Evolutionary conservation across 2,888 invertebrate species (phyloP).

Genomic region (Polyommatus iphigenia): DNA sequence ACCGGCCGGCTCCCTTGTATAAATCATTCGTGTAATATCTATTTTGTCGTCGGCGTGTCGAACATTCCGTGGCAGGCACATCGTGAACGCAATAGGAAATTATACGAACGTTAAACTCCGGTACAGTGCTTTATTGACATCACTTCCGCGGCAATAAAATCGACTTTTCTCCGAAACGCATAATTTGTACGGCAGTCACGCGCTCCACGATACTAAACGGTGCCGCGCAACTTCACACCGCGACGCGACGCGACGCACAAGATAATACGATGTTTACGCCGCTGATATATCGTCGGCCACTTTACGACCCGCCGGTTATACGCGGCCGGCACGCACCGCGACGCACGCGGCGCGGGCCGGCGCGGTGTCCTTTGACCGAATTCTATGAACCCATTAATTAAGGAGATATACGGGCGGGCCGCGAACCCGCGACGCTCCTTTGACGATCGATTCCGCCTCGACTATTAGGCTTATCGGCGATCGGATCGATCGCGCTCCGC

Average conservation of each 20-base stretch:
- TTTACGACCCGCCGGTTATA: conserved; percentile 76
- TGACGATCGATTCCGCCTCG: conserved; percentile 78
- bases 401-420: conserved; percentile 73
- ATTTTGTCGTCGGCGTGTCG: conserved; percentile 48
- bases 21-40: conserved; percentile 27
- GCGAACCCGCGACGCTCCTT: conserved; percentile 61
- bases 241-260: conserved; percentile 44
- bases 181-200: conserved; percentile 79
- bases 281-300: conserved; percentile 72
- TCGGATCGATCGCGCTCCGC: conserved; percentile 75
- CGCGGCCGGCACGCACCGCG: conserved; percentile 42
- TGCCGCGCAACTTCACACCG: conserved; percentile 77
- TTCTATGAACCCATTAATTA: conserved; percentile 65
- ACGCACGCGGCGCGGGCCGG: not conserved
- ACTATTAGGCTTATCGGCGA: conserved; percentile 73
- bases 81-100: conserved; percentile 68
- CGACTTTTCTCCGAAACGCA: conserved; percentile 76
- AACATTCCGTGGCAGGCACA: conserved; percentile 55
- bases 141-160: conserved; percentile 78
- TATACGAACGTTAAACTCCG: conserved; percentile 74
- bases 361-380: conserved; percentile 9
- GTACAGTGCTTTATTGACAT: conserved; percentile 77
- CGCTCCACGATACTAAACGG: conserved; percentile 78
- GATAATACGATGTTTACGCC: conserved; percentile 77
- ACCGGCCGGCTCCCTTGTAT: not conserved